Evolutionary conservation across 2,797 vertebrate genomes (phyloP).

Genomic region (Aeoliscus strigatus): DNA sequence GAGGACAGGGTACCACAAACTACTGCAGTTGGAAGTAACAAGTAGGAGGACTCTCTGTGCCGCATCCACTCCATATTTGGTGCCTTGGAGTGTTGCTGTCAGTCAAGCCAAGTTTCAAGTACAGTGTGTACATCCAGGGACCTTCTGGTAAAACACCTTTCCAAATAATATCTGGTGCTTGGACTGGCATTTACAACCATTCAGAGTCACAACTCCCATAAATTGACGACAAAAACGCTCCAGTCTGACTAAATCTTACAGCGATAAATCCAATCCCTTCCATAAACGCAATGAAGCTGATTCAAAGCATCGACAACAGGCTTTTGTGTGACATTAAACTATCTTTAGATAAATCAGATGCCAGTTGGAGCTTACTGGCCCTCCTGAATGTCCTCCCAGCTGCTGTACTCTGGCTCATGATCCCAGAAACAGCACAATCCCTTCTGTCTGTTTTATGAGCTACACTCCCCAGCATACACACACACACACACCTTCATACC

Average conservation of each 20-base stretch:
- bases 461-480: conserved; percentile 18
- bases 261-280: conserved; percentile 36
- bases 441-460: conserved; percentile 42
- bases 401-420: conserved; percentile 42
- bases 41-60: conserved; percentile 63
- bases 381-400: conserved; percentile 29
- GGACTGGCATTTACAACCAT: conserved; percentile 25
- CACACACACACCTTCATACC: conserved; percentile 11
- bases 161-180: conserved; percentile 55
- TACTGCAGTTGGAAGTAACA: conserved; percentile 40
- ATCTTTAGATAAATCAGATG: conserved; percentile 46
- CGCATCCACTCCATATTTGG: conserved; percentile 64
- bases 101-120: conserved; percentile 60
- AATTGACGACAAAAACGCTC: conserved; percentile 3
- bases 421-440: conserved; percentile 39
- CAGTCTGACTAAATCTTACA: conserved; percentile 9
- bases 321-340: conserved; percentile 32
- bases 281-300: too few species aligned
- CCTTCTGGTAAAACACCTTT: conserved; percentile 45
- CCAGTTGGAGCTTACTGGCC: conserved; percentile 16
- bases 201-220: too few species aligned
- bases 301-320: conserved; percentile 35
- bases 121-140: conserved; percentile 44
- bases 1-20: conserved; percentile 40
- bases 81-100: conserved; percentile 50